Base-by-base conservation (phyloP, 2,888 invertebrate genomes). In the Drosophila birchii region DNA sequence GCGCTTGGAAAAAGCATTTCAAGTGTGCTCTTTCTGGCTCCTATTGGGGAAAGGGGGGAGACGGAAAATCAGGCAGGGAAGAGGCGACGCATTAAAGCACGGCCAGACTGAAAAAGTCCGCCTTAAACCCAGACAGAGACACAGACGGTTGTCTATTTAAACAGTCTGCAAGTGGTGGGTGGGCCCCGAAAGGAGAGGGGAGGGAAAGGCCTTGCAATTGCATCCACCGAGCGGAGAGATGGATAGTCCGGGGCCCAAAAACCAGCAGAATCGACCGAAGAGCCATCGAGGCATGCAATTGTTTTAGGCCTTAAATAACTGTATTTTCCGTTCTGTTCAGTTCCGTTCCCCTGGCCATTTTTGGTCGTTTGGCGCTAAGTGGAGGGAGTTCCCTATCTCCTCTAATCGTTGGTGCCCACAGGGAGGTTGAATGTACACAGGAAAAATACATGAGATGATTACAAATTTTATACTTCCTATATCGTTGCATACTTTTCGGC, bases 251-350 rank as follows among this genome's bases (percentile, higher is more conserved):
- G 54, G 57, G 45, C 53, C 34, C 41, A 16, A 68, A 67, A 69
- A 51, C 53, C 23, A 67, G 66, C 23, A 67, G 66, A 62, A 62
- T 62, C 63, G 72, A 68, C 75, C 80, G 76, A 69, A 76, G 78
- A 78, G 71, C 74, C 83, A 80, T 47, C 80, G 78, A 76, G 80
- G 80, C 80, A 80, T 80, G 83, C 80, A 82, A 82, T 80, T 80
- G 80, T 80, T 80, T 78, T 76, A 82, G 80, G 83, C 83, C 80
- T 80, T 82, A 82, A 82, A 80, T 80, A 82, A 80, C 83, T 78
- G 80, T 80, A 76, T 77, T 78, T 75, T 62, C 60, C 70, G 70
- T 66, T 54, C 59, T 53, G 26, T 47, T 43, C 54, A 43, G 66
- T 64, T 58, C 36, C 34, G 39, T 41, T 43, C 39, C 58, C 57